Percentiles rank a stretch among this genome's conserved stretches.
phyloP scores from a whole-genome alignment of 2,113 vertebrate genomes.

The Nannospalax galili region DNA sequence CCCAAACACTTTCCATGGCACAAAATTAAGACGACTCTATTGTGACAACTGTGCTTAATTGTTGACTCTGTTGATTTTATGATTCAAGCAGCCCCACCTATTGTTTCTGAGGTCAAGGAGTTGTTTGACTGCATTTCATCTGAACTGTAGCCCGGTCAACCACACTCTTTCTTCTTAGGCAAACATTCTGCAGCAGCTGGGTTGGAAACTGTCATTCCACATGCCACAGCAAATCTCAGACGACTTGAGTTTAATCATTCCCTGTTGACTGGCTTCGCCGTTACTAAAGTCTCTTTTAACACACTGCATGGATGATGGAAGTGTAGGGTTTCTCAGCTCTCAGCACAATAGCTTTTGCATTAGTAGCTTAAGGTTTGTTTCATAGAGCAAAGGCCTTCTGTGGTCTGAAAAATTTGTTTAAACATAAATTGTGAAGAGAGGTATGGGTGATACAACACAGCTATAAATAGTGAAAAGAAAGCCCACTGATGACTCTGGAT shows the following conservation, averaged over 20 bases:
- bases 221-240: constrained; percentile 82
- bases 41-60: constrained; percentile 59
- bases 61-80: constrained; percentile 73
- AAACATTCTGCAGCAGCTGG: constrained; percentile 81
- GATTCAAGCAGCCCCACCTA: constrained; percentile 61
- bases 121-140: constrained; percentile 57
- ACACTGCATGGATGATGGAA: constrained; percentile 64
- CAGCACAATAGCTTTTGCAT: constrained; percentile 47
- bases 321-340: constrained; percentile 72
- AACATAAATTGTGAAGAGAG: constrained; percentile 64
- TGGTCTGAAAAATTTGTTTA: constrained; percentile 56
- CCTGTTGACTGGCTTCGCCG: constrained; percentile 72
- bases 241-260: constrained; percentile 79
- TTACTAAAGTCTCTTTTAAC: constrained; percentile 78
- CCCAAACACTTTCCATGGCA: constrained; percentile 48
- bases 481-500: background rate
- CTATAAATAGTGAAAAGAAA: constrained; percentile 18
- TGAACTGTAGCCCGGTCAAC: constrained; percentile 51
- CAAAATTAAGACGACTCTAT: constrained; percentile 50
- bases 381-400: constrained; percentile 38
- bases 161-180: constrained; percentile 77
- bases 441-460: background rate
- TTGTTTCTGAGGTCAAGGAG: constrained; percentile 73
- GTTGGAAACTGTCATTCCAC: constrained; percentile 85
- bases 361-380: constrained; percentile 58